Evolutionary conservation across 2,797 vertebrate genomes (phyloP).

Genomic region (Spinus pinus): DNA sequence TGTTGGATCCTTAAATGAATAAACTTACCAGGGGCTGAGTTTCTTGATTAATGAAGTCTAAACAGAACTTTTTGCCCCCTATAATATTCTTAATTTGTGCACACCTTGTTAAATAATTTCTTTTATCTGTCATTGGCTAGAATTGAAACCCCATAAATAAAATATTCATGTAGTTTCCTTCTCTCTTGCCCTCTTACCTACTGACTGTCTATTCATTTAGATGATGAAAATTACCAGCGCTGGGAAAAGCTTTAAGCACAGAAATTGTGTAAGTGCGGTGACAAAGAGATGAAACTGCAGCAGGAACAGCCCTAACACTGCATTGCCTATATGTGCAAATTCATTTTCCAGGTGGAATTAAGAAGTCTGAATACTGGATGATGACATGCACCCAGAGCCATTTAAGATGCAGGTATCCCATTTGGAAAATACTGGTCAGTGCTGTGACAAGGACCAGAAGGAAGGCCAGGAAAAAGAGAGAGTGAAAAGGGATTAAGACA

Average conservation of each 20-base stretch:
- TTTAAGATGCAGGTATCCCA: not conserved
- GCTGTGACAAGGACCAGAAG: not conserved
- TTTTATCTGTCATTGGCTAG: not conserved
- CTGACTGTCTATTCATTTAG: not conserved
- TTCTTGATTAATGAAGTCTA: not conserved
- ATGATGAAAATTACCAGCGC: not conserved
- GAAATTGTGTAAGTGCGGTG: not conserved
- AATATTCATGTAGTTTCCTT: not conserved
- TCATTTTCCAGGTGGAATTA: not conserved
- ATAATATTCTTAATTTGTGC: not conserved
- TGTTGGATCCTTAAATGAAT: not conserved
- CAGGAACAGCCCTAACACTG: not conserved
- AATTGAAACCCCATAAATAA: not conserved
- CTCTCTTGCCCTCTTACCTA: not conserved
- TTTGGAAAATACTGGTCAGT: not conserved
- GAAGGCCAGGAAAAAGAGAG: not conserved
- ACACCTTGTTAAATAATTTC: not conserved
- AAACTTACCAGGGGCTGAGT: not conserved
- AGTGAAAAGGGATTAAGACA: not conserved
- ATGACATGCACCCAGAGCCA: not conserved
- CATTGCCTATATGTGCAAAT: not conserved
- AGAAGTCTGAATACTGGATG: not conserved
- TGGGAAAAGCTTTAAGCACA: not conserved
- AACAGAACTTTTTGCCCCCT: fast-evolving
- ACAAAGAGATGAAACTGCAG: not conserved